Base-by-base conservation (phyloP, 2,113 vertebrate genomes). In the Excalfactoria chinensis region DNA sequence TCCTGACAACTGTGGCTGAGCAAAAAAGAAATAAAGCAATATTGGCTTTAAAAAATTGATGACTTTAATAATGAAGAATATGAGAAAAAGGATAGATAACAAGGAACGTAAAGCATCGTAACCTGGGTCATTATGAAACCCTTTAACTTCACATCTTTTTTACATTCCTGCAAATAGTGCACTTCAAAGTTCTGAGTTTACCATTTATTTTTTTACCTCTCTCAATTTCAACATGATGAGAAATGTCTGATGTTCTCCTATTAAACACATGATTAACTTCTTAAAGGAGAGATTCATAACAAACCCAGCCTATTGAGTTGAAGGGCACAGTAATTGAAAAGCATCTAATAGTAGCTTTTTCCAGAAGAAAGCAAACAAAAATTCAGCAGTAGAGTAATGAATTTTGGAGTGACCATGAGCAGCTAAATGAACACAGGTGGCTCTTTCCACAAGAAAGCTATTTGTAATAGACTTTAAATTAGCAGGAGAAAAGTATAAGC, bases 401-500 rank as follows among this genome's bases (percentile, higher is more conserved):
- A 91, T 95, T 96, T 78, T 79, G 62, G 93, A 96, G 76, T 96
- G 96, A 89, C 95, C 95, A 90, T 92, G 93, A 96, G 62, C 86
- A 95, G 76, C 81, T 97, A 96, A 96, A 96, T 94, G 95, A 97
- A 95, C 91, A 97, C 97, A 97, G 96, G 97, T 97, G 97, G 93
- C 80, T 95, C 34, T 96, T 97, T 97, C 91, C 96, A 95, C 96
- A 91, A 85, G 95, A 94, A 96, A 96, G 66, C 23, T 72, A 58
- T 96, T 93, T 93, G 64, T 97, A 97, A 98, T 96, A 94, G 94
- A 88, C 90, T 97, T 97, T 92, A 97, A 98, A 98, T 97, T 96
- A 97, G 86, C 87, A 97, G 85, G 92, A 95, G 86, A 68, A 53
- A 97, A 89, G 90, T 90, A 96, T 64, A 93, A 96, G 76, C 77